Conservation (phyloP, 2,113 vertebrate genomes). For the Chroicocephalus ridibundus region DNA sequence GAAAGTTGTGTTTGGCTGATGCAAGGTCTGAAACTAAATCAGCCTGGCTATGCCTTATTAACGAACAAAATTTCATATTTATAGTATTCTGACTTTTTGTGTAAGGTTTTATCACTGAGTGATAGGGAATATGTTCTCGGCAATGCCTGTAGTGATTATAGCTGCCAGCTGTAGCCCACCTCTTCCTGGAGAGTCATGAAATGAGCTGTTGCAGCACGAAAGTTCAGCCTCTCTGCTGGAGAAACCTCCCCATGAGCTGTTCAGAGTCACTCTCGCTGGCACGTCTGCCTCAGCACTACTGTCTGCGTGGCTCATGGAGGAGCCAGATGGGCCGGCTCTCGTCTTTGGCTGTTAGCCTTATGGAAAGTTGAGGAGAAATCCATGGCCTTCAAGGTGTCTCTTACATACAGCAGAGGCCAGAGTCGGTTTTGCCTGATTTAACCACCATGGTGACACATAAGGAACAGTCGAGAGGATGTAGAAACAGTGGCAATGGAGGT, state of each 20-base stretch:
- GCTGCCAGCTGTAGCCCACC: slow-evolving; percentile 56
- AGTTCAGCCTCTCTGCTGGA: slow-evolving; percentile 32
- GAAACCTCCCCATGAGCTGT: slow-evolving; percentile 23
- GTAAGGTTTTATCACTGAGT: neutral
- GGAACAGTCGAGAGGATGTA: neutral
- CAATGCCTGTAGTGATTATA: slow-evolving; percentile 13
- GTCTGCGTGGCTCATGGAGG: slow-evolving; percentile 6
- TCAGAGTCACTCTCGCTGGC: slow-evolving; percentile 12
- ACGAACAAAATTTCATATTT: neutral
- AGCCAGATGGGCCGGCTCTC: slow-evolving; percentile 23
- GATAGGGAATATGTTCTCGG: neutral
- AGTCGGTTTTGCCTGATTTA: neutral
- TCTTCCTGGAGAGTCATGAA: slow-evolving; percentile 61
- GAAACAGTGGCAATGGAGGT: neutral
- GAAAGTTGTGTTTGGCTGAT: slow-evolving; percentile 65
- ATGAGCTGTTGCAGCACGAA: slow-evolving; percentile 56
- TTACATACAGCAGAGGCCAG: neutral
- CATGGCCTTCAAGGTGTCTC: neutral
- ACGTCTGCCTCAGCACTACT: neutral
- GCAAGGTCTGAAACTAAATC: slow-evolving; percentile 59
- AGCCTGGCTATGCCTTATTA: slow-evolving; percentile 55
- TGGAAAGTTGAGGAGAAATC: slow-evolving; percentile 9
- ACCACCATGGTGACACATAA: neutral
- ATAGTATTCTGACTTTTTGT: neutral
- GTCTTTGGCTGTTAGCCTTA: neutral